These are phyloP conservation scores for Clarias magur DNA, from an alignment of 2,113 vertebrate genomes.

Conservation along the genomic window DNA sequence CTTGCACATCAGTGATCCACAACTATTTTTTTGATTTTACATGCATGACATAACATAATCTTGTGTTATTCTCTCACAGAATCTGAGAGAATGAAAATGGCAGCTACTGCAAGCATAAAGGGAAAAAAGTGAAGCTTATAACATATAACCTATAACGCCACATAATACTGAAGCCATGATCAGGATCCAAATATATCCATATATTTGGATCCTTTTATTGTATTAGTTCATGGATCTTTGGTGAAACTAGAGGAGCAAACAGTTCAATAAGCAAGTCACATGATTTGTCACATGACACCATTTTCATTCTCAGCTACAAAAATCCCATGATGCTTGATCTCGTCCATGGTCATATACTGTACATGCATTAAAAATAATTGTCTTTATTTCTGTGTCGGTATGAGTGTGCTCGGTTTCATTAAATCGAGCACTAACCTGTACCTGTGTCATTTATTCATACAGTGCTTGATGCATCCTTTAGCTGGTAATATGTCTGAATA, in stretches of 20 bases:
- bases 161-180: neutral
- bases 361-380: neutral
- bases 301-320: neutral
- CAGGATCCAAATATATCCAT: neutral
- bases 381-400: neutral
- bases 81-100: neutral
- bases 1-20: neutral
- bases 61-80: neutral
- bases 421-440: conserved; percentile 1
- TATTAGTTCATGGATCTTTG: neutral
- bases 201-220: no score
- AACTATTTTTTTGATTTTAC: neutral
- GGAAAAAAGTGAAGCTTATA: neutral
- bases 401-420: neutral
- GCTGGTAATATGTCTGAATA: neutral
- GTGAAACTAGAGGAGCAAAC: neutral
- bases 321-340: neutral
- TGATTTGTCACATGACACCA: neutral
- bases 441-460: conserved; percentile 17
- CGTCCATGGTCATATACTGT: neutral
- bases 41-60: neutral
- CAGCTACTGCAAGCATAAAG: neutral
- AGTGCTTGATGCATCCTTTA: neutral
- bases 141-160: neutral
- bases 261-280: neutral